These are phyloP conservation scores for Linyphia triangularis DNA, from an alignment of 2,888 invertebrate species.

Conservation along the genomic window DNA sequence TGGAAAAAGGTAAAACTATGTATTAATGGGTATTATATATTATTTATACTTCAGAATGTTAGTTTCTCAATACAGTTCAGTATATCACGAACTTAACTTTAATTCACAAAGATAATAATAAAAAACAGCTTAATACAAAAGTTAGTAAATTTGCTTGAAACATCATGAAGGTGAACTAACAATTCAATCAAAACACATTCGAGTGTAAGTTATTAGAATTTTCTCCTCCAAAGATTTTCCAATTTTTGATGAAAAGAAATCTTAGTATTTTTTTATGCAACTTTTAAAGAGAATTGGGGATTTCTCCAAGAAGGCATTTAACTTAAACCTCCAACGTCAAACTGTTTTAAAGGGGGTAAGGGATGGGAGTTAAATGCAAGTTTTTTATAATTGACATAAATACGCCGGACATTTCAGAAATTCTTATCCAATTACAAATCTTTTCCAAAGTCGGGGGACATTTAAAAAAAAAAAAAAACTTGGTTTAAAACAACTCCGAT, in stretches of 20 bases:
- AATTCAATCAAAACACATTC: neutral
- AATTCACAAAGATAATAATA: too few species aligned
- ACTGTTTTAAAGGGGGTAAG: neutral
- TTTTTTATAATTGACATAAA: constrained; percentile 39
- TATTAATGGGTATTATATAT: too few species aligned
- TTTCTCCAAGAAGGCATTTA: neutral
- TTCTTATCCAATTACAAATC: constrained; percentile 30
- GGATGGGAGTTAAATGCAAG: neutral
- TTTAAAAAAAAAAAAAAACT: neutral
- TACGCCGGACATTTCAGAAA: constrained; percentile 5
- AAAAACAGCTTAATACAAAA: neutral
- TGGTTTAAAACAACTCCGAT: neutral
- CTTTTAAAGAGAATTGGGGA: neutral
- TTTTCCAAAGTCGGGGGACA: neutral
- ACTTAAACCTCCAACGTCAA: neutral
- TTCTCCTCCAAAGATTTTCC: neutral
- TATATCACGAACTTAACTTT: too few species aligned
- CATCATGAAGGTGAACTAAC: neutral
- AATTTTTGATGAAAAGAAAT: neutral
- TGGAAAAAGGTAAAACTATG: too few species aligned
- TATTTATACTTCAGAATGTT: too few species aligned
- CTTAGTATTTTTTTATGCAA: neutral
- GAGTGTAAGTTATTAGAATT: neutral
- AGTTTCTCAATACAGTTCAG: too few species aligned
- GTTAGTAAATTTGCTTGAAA: neutral